Evolutionary conservation across 2,113 vertebrate species (phyloP).

Genomic region (Aptenodytes patagonicus): DNA sequence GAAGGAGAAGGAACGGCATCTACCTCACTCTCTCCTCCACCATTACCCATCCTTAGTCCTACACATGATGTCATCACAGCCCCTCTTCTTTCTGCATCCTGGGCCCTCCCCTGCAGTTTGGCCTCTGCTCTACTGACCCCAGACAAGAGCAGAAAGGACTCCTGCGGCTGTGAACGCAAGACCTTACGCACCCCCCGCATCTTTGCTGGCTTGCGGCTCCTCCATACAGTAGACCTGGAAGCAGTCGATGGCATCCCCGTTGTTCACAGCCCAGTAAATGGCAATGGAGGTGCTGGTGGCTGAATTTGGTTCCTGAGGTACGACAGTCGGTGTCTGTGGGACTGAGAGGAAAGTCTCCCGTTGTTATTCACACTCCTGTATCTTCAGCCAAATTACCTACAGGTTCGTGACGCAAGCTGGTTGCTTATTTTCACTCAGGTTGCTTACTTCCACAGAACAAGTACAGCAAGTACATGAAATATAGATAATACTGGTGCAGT

Average conservation of each 20-base stretch:
- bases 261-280: slow-evolving; percentile 89
- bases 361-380: neutral
- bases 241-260: slow-evolving; percentile 88
- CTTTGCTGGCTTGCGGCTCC: slow-evolving; percentile 82
- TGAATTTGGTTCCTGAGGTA: slow-evolving; percentile 87
- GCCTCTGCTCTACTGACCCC: neutral
- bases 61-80: neutral
- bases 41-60: neutral
- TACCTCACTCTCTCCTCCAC: neutral
- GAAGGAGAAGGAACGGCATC: neutral
- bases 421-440: neutral
- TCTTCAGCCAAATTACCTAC: neutral
- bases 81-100: neutral
- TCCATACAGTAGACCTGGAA: slow-evolving; percentile 98
- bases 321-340: slow-evolving; percentile 85
- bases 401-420: neutral
- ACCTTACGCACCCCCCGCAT: slow-evolving; percentile 61
- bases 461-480: neutral
- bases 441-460: neutral
- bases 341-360: slow-evolving; percentile 69
- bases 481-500: neutral
- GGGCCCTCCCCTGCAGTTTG: neutral
- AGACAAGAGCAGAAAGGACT: neutral
- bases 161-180: neutral
- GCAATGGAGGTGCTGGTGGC: slow-evolving; percentile 89